Conservation (phyloP, 2,888 invertebrate species). For the Caenorhabditis macrosperma region DNA sequence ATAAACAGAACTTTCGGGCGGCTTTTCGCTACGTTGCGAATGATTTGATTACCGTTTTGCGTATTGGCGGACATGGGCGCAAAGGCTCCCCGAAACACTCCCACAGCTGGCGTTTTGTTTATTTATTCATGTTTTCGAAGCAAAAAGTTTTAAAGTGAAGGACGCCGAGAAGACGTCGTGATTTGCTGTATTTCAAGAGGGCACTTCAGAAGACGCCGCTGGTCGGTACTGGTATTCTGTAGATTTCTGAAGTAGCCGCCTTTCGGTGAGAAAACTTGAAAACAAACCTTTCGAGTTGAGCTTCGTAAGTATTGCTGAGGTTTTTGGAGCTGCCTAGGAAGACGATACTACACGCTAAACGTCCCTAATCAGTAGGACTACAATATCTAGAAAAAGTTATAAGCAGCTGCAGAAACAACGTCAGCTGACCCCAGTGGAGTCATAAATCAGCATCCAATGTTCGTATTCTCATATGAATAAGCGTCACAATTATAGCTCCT, state of each 20-base stretch:
- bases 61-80: not conserved
- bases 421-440: conserved; percentile 9
- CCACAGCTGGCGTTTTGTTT: not conserved
- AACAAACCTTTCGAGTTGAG: too few species aligned
- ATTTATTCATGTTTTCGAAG: not conserved
- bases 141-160: not conserved
- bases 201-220: not conserved
- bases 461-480: conserved; percentile 14
- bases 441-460: conserved; percentile 7
- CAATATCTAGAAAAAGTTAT: too few species aligned
- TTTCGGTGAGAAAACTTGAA: too few species aligned
- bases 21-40: not conserved
- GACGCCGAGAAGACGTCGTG: not conserved
- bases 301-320: too few species aligned
- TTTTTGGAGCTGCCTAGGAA: too few species aligned
- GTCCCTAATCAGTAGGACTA: too few species aligned
- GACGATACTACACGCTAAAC: not conserved
- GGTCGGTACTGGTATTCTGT: too few species aligned
- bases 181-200: not conserved
- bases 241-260: too few species aligned
- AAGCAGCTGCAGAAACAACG: not conserved
- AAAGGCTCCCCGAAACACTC: not conserved
- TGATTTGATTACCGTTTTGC: not conserved
- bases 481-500: conserved; percentile 3
- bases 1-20: not conserved